Conservation (phyloP, 2,888 invertebrate genomes). For the Deroplatys truncata region DNA sequence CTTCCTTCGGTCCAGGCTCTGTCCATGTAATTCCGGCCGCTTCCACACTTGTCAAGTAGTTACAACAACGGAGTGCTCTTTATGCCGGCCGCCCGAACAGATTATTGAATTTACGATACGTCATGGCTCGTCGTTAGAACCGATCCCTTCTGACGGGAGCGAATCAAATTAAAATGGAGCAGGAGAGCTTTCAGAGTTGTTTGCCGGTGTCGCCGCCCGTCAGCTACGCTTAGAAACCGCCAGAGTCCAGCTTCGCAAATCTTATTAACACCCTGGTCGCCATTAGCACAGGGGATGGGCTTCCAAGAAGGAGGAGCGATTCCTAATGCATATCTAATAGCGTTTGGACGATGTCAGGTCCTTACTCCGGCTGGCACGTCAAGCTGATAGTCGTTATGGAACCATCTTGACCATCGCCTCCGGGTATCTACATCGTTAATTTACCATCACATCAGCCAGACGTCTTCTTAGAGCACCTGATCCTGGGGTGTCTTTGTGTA, state of each 20-base stretch:
- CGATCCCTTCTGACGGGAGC: conserved; percentile 21
- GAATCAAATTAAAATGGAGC: conserved; percentile 28
- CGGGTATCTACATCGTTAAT: not conserved
- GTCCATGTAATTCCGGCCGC: not conserved
- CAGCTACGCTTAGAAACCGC: conserved; percentile 19
- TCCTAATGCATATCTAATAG: conserved; percentile 27
- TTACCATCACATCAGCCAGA: not conserved
- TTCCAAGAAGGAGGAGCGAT: not conserved
- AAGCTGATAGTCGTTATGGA: not conserved
- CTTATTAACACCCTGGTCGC: conserved; percentile 13
- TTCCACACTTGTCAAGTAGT: not conserved
- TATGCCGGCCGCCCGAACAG: not conserved
- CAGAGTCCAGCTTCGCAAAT: conserved; percentile 8
- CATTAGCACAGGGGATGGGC: conserved; percentile 12
- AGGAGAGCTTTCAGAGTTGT: conserved; percentile 9
- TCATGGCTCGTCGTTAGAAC: conserved; percentile 4
- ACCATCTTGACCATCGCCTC: not conserved
- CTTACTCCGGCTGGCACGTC: not conserved
- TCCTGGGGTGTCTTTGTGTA: too few species aligned
- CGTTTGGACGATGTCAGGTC: not conserved
- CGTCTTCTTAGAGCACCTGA: too few species aligned
- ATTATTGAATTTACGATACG: conserved; percentile 16
- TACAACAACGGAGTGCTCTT: conserved; percentile 2
- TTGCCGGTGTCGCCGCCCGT: conserved; percentile 5
- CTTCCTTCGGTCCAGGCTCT: not conserved